A percentile compares a stretch with the other conserved stretches of the same genome.
Evolutionary conservation across 1,140 invertebrate genomes (phyloP).

Genomic region (Temnothorax nylanderi): DNA sequence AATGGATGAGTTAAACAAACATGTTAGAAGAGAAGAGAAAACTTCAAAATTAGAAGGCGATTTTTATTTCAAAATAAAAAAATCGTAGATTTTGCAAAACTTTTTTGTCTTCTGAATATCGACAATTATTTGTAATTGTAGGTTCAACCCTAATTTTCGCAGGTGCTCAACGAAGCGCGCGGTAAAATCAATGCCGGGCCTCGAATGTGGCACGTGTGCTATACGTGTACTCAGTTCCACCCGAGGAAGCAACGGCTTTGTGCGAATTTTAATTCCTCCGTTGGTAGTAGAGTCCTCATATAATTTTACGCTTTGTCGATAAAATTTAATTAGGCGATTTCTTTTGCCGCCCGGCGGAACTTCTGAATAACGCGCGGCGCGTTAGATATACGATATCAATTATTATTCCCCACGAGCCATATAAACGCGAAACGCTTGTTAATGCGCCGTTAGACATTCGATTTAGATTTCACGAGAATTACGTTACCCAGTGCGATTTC

Average conservation of each 20-base stretch:
- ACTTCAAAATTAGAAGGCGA: neutral
- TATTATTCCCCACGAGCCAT: constrained; percentile 36
- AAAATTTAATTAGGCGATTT: constrained; percentile 62
- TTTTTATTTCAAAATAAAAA: neutral
- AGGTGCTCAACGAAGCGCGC: constrained; percentile 14
- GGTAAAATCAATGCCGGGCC: constrained; percentile 47
- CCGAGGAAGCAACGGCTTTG: constrained; percentile 28
- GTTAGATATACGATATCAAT: constrained; percentile 59
- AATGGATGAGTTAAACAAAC: neutral
- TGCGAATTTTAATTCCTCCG: constrained; percentile 44
- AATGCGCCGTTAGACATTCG: constrained; percentile 43
- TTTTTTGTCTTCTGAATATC: constrained; percentile 3
- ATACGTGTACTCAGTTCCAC: constrained; percentile 39
- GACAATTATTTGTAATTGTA: constrained; percentile 6
- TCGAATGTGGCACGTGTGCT: constrained; percentile 32
- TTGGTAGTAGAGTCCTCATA: constrained; percentile 36
- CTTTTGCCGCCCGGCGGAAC: constrained; percentile 31
- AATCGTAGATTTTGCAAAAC: neutral
- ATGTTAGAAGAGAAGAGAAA: neutral
- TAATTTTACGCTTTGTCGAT: constrained; percentile 65
- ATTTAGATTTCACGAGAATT: constrained; percentile 40
- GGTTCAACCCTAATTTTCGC: constrained; percentile 16
- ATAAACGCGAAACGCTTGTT: constrained; percentile 40
- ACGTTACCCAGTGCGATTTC: neutral
- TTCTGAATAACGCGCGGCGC: constrained; percentile 24